Evolutionary conservation across 2,113 vertebrate genomes (phyloP).

Genomic region (Grammomys surdaster): DNA sequence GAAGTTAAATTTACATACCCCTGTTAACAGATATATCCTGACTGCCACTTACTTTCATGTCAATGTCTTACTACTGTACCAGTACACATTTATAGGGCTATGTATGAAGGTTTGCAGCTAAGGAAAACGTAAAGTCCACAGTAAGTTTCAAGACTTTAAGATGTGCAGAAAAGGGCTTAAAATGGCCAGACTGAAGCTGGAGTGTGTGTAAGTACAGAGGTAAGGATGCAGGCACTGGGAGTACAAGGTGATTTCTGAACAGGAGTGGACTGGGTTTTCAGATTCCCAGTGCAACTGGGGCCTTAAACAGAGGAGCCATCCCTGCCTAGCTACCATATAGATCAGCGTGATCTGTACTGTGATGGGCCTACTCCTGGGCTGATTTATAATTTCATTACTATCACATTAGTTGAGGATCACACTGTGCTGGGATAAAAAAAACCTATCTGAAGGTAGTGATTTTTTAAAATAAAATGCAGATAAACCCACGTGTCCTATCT

Average conservation of each 20-base stretch:
- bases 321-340: not conserved
- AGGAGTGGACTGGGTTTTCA: not conserved
- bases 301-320: not conserved
- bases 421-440: not conserved
- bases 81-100: conserved; percentile 49
- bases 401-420: not conserved
- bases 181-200: not conserved
- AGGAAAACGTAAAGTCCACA: not conserved
- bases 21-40: conserved; percentile 17
- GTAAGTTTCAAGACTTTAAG: conserved; percentile 18
- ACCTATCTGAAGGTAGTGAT: not conserved
- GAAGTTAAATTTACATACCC: not conserved
- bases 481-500: not conserved
- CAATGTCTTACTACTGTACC: not conserved
- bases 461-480: not conserved
- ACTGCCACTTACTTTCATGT: conserved; percentile 51
- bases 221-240: not conserved
- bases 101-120: not conserved
- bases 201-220: not conserved
- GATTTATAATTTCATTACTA: not conserved
- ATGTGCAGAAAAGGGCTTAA: not conserved
- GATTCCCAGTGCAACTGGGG: not conserved
- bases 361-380: not conserved
- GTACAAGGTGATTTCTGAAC: not conserved
- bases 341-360: not conserved